Conservation (phyloP, 2,113 vertebrate genomes). For the Antechinus flavipes region DNA sequence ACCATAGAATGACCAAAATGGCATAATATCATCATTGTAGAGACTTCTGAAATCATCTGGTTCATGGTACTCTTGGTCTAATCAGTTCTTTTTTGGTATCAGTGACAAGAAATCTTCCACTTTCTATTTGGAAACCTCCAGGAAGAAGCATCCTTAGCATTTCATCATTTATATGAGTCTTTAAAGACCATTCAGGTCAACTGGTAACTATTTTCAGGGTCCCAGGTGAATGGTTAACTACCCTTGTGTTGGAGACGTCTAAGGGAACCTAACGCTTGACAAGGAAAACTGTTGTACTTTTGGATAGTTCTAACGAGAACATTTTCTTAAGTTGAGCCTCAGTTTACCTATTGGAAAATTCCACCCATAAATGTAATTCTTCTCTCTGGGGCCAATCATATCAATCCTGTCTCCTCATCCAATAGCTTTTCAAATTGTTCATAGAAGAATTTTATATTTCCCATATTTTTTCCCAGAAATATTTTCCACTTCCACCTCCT, state of each 20-base stretch:
- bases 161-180: no score
- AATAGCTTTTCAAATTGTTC: not conserved
- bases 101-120: not conserved
- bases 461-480: not conserved
- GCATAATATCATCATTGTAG: not conserved
- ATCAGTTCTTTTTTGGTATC: not conserved
- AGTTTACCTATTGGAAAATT: not conserved
- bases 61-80: not conserved
- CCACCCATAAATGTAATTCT: not conserved
- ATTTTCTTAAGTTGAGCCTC: not conserved
- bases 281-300: not conserved
- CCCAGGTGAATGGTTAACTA: not conserved
- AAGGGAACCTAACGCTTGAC: not conserved
- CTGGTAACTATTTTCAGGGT: not conserved
- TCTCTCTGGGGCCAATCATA: not conserved
- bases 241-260: not conserved
- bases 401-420: not conserved
- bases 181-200: not conserved
- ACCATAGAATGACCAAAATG: not conserved
- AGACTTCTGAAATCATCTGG: not conserved
- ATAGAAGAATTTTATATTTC: not conserved
- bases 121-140: not conserved
- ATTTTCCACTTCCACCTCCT: not conserved
- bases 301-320: not conserved
- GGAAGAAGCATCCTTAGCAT: not conserved